These are phyloP conservation scores for Bujurquina vittata DNA, from an alignment of 2,113 vertebrate species.

Conservation along the genomic window DNA sequence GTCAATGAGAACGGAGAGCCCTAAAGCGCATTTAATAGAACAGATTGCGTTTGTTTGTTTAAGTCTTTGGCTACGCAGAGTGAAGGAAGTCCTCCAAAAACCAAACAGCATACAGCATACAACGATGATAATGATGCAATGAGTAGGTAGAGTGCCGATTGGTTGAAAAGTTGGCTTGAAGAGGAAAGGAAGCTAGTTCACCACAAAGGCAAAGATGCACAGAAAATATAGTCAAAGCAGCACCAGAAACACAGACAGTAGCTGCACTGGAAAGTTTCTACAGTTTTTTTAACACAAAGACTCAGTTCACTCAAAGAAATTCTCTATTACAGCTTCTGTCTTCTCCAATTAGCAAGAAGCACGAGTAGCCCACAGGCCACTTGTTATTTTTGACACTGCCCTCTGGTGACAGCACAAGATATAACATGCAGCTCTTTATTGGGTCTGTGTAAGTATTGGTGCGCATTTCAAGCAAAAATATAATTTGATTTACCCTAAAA, in stretches of 20 bases:
- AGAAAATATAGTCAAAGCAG: not conserved
- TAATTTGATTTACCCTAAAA: not conserved
- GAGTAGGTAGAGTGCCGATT: too few species aligned
- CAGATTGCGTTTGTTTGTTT: too few species aligned
- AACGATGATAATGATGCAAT: too few species aligned
- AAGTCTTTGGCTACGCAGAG: too few species aligned
- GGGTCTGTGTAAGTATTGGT: not conserved
- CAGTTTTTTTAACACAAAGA: not conserved
- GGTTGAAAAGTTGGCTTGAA: not conserved
- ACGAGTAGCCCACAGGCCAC: not conserved
- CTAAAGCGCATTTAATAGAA: too few species aligned
- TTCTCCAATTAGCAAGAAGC: not conserved
- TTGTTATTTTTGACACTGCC: not conserved
- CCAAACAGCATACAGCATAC: too few species aligned
- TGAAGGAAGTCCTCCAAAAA: too few species aligned
- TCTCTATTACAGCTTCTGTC: not conserved
- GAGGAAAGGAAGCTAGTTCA: not conserved
- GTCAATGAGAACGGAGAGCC: too few species aligned
- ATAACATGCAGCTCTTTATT: not conserved
- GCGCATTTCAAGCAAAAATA: not conserved
- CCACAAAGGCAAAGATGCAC: not conserved
- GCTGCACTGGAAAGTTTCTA: not conserved
- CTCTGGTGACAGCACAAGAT: not conserved
- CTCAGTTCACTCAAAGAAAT: not conserved
- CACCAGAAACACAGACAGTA: not conserved